These are phyloP conservation scores for Chiloscyllium punctatum DNA, from an alignment of 2,797 vertebrate species.

Conservation along the genomic window DNA sequence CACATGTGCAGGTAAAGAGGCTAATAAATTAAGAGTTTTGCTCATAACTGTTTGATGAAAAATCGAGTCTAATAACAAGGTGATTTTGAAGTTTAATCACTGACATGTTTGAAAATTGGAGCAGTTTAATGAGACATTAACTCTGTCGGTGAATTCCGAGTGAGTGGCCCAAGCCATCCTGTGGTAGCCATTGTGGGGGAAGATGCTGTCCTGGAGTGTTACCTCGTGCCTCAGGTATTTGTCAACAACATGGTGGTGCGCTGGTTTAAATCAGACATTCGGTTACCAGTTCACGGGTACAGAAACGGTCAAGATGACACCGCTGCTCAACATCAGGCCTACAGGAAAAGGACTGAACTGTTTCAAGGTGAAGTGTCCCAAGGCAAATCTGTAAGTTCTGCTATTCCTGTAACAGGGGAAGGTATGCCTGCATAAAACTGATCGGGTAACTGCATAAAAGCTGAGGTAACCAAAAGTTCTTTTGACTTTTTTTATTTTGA, in stretches of 20 bases:
- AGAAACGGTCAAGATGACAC: neutral
- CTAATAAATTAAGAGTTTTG: no score
- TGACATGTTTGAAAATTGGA: neutral
- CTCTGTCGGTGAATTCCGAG: neutral
- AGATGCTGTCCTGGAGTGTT: constrained; percentile 39
- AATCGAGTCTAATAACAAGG: neutral
- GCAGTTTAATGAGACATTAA: neutral
- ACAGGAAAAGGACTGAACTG: constrained; percentile 37
- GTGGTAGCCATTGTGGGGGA: constrained; percentile 17
- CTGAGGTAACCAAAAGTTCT: no score
- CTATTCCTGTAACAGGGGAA: no score
- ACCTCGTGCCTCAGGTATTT: constrained; percentile 5
- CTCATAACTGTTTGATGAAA: neutral
- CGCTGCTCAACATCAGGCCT: neutral
- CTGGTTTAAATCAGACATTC: constrained; percentile 5
- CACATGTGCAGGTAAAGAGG: no score
- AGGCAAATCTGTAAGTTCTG: neutral
- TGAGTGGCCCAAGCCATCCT: neutral
- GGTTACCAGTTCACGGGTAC: constrained; percentile 28
- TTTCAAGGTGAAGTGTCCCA: neutral
- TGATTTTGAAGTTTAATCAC: neutral
- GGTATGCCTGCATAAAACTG: no score
- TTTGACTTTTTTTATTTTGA: no score
- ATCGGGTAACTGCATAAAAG: no score
- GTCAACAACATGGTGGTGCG: constrained; percentile 36